Base-by-base conservation (phyloP, 1,140 invertebrate genomes). In the Phocides pigmalion region DNA sequence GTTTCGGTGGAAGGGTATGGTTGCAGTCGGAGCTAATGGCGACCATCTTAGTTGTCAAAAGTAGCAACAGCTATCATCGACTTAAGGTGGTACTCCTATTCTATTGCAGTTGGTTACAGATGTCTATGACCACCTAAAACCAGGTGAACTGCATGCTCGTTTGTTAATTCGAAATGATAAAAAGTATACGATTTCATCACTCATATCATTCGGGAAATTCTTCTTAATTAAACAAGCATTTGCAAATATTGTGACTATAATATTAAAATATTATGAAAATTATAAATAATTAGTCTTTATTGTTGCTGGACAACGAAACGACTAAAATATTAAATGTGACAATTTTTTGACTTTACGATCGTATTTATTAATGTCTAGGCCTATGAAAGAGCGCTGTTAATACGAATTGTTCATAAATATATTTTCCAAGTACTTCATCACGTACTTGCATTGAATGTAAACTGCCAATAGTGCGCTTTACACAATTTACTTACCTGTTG, bases 401-500 rank as follows among this genome's bases (percentile, higher is more conserved):
- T 58, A 58, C 41, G 15, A 56, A 39, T 14, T 56, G 20, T 56
- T 56, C 16, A 35, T 17, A 25, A 4, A 53, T 37, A 61, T 49
- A 61, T 47, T 61, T 61, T 47, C 25, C 56, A 61, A 61, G 56
- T 61, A 61, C 61, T 42, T 5, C 9, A 47, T 44, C 22, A 9
- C 12, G 56, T 61, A 61, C 44, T 61, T 61, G 44, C 32, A 49
- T 37, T 32, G 4, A 35, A 22, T 44, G n/a, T 42, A 44, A 59
- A 22, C 44, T 17, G 22, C 14, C 35, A n/a, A 67, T 46, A 47
- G 42, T 49, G 44, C 44, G 56, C 56, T 61, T 46, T 47, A 49
- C 54, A 59, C 25, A 47, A 32, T 46, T 59, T 59, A 32, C 41
- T 59, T 59, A 61, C 56, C 44, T 73, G 76, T 82, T 87, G 86